Evolutionary conservation across 2,797 vertebrate genomes (phyloP).

Genomic region (Diceros bicornis): DNA sequence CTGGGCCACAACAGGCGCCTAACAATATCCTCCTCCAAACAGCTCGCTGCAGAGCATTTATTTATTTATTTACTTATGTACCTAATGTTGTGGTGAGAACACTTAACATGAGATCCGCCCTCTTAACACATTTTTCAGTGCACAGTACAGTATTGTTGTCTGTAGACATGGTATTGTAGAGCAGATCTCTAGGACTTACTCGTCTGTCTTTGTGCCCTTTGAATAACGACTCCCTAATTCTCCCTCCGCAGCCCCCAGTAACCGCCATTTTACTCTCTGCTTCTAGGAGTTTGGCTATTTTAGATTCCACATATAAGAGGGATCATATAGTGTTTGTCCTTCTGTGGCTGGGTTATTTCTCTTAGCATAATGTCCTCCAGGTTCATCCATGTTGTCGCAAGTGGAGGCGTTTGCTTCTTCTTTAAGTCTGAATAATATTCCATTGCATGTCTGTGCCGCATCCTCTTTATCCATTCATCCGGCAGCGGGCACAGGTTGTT

Average conservation of each 20-base stretch:
- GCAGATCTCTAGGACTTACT: background rate
- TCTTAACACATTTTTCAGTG: background rate
- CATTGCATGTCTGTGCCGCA: background rate
- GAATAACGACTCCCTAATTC: fast-evolving
- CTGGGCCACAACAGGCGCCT: background rate
- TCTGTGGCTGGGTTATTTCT: fast-evolving
- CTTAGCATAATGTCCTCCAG: no score
- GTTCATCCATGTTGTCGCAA: background rate
- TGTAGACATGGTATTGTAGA: fast-evolving
- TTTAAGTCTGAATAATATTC: background rate
- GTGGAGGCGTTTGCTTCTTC: fast-evolving
- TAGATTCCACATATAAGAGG: background rate
- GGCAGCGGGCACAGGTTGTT: background rate
- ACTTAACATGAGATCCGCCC: background rate
- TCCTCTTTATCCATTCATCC: background rate
- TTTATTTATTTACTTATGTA: background rate
- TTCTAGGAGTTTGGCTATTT: background rate
- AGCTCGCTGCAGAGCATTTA: background rate
- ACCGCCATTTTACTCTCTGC: background rate
- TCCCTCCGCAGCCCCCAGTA: background rate
- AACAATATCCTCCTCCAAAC: background rate
- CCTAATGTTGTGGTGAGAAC: no score
- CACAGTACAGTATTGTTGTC: background rate
- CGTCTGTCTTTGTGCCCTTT: no score
- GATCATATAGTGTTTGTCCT: fast-evolving